Evolutionary conservation across 2,113 vertebrate species (phyloP).

Genomic region (Apodemus sylvaticus): DNA sequence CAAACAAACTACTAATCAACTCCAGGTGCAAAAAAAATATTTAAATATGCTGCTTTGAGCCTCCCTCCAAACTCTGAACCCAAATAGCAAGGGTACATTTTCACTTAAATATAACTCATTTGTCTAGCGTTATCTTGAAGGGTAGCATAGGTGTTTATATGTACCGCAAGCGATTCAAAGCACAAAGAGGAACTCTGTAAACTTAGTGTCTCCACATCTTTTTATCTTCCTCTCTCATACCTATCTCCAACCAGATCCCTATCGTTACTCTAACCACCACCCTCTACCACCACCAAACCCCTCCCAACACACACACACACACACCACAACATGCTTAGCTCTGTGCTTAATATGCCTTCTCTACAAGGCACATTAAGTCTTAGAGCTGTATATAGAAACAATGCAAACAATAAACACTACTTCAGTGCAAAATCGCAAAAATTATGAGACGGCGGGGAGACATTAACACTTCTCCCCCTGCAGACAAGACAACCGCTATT

Average conservation of each 20-base stretch:
- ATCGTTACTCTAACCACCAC: background rate
- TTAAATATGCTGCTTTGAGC: background rate
- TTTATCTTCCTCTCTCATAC: background rate
- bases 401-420: background rate
- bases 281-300: background rate
- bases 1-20: background rate
- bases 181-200: background rate
- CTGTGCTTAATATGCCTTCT: background rate
- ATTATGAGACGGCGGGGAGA: background rate
- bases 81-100: background rate
- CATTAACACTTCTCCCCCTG: background rate
- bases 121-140: slow-evolving; percentile 32
- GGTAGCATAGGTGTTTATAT: background rate
- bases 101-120: background rate
- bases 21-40: background rate
- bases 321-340: background rate
- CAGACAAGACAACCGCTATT: background rate
- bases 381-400: background rate
- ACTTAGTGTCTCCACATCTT: background rate
- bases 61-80: slow-evolving; percentile 12
- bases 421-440: background rate
- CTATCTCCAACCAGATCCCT: background rate
- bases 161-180: background rate
- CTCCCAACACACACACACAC: background rate
- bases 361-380: background rate